phyloP scores from a whole-genome alignment of 2,113 vertebrate genomes.

The Gymnogyps californianus region DNA sequence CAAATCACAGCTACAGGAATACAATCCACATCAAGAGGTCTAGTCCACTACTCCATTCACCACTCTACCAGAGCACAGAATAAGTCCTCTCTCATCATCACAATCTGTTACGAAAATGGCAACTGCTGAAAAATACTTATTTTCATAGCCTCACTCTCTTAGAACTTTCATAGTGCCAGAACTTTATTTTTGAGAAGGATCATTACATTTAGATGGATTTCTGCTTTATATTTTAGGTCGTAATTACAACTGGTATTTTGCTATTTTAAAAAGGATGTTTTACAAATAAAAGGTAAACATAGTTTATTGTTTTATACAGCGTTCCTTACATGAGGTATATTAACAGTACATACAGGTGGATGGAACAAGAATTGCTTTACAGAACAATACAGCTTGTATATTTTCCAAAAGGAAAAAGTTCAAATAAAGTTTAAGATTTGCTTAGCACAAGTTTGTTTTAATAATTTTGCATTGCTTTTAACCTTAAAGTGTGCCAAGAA shows the following conservation, averaged over 20 bases:
- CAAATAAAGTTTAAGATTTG: background rate
- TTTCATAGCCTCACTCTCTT: background rate
- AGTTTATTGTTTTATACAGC: background rate
- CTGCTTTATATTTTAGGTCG: background rate
- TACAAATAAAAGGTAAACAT: background rate
- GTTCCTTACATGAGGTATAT: background rate
- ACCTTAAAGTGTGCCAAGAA: background rate
- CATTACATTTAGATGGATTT: background rate
- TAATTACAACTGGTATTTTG: background rate
- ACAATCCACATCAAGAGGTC: background rate
- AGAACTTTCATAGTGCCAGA: background rate
- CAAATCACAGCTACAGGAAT: background rate
- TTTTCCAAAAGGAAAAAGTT: background rate
- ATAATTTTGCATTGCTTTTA: background rate
- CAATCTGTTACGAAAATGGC: too few relatives aligned
- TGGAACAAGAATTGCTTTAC: background rate
- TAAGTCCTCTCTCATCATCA: background rate
- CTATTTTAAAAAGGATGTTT: background rate
- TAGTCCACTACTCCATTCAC: background rate
- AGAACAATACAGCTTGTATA: background rate
- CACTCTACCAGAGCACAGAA: accelerated
- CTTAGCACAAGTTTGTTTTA: background rate
- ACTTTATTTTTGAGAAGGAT: background rate
- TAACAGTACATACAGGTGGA: background rate
- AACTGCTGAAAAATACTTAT: background rate